Evolutionary conservation across 2,888 invertebrate species (phyloP).

Genomic region (Chymomyza fuscimana): DNA sequence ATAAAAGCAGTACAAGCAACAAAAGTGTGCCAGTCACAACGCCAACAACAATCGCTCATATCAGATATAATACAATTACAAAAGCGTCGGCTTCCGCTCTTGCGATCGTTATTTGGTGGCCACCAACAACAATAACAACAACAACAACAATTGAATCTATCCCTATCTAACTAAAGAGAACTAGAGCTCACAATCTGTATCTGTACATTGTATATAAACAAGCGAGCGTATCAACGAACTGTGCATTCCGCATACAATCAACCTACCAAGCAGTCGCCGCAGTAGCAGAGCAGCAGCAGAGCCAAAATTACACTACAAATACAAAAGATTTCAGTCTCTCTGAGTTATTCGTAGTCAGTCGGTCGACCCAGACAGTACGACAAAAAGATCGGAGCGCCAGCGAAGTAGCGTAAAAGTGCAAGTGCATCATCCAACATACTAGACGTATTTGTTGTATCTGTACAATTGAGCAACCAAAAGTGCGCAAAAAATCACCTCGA

Average conservation of each 20-base stretch:
- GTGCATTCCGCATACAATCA: slow-evolving; percentile 48
- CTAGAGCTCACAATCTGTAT: neutral
- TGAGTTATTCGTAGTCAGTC: slow-evolving; percentile 30
- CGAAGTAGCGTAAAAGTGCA: slow-evolving; percentile 41
- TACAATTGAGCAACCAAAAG: slow-evolving; percentile 11
- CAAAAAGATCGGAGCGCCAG: neutral
- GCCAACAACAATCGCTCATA: neutral
- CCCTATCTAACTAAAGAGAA: neutral
- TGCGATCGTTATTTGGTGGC: neutral
- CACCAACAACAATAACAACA: neutral
- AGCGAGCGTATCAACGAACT: slow-evolving; percentile 38
- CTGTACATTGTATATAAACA: slow-evolving; percentile 37
- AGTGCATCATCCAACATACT: slow-evolving; percentile 34
- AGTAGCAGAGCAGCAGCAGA: slow-evolving; percentile 10
- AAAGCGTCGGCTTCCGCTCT: neutral
- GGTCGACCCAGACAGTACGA: neutral
- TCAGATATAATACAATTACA: neutral
- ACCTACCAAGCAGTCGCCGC: slow-evolving; percentile 9
- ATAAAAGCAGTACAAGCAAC: slow-evolving; percentile 15
- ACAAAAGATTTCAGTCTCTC: slow-evolving; percentile 51
- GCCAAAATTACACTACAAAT: neutral
- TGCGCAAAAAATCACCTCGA: slow-evolving; percentile 68
- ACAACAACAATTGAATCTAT: neutral
- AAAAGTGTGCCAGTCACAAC: slow-evolving; percentile 46
- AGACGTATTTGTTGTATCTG: slow-evolving; percentile 1